A percentile compares a stretch with the other conserved stretches of the same genome.
Conservation (phyloP, 2,888 invertebrate genomes). For the Theretra japonica region DNA sequence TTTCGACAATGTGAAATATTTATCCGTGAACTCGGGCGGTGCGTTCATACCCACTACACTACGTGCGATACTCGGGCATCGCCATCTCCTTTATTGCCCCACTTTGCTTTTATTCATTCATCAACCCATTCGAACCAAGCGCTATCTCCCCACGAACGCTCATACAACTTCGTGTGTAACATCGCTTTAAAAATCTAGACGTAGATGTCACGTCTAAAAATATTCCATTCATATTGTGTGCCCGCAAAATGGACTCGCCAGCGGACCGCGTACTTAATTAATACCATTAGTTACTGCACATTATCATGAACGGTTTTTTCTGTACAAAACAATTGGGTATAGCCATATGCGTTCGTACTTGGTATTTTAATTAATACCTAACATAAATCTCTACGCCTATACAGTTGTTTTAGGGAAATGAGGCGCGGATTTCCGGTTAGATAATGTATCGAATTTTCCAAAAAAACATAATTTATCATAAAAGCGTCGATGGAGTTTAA, state of each 20-base stretch:
- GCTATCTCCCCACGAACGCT: constrained; percentile 5
- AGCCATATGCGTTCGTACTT: not conserved
- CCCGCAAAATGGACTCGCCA: constrained; percentile 53
- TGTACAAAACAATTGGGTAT: constrained; percentile 32
- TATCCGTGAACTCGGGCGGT: constrained; percentile 34
- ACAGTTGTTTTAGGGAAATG: not conserved
- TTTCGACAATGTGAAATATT: constrained; percentile 35
- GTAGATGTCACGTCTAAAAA: constrained; percentile 56
- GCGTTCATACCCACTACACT: constrained; percentile 34
- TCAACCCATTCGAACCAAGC: constrained; percentile 39
- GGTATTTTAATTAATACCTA: not conserved
- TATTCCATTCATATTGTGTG: constrained; percentile 55
- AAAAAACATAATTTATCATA: not conserved
- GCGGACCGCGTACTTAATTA: constrained; percentile 59
- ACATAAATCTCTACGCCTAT: not conserved
- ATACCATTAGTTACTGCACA: constrained; percentile 57
- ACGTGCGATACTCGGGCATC: constrained; percentile 41
- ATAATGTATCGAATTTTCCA: too few species aligned
- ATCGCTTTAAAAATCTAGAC: constrained; percentile 36
- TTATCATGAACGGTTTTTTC: constrained; percentile 53
- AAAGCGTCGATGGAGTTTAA: not conserved
- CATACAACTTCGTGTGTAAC: constrained; percentile 37
- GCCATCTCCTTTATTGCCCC: constrained; percentile 47
- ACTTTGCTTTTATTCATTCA: constrained; percentile 49
- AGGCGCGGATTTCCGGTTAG: not conserved